Conservation (phyloP, 2,113 vertebrate genomes). For the Microtus pennsylvanicus region DNA sequence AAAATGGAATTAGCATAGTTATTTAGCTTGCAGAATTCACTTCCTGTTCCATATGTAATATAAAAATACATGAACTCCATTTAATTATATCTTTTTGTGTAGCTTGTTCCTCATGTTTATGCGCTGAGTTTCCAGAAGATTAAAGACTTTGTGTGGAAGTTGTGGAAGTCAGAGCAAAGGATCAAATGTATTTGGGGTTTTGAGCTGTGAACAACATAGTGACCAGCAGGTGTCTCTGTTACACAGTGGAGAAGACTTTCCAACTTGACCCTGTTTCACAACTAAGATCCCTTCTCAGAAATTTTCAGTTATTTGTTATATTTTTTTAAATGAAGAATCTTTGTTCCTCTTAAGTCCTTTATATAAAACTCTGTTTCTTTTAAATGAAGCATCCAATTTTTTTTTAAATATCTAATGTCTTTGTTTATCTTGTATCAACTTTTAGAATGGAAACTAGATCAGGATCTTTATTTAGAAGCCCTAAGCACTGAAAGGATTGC, state of each 20-base stretch:
- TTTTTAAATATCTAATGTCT: not conserved
- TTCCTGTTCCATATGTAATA: not conserved
- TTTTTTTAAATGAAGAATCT: not conserved
- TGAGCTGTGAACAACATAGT: not conserved
- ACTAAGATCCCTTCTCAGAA: constrained; percentile 20
- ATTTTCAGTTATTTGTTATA: constrained; percentile 9
- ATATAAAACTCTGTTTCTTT: not conserved
- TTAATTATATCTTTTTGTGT: constrained; percentile 30
- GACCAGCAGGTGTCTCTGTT: constrained; percentile 80
- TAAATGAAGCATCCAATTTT: not conserved
- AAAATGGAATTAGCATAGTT: not conserved
- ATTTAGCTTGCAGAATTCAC: not conserved
- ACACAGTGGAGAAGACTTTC: constrained; percentile 48
- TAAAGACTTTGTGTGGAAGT: not conserved
- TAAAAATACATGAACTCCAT: constrained; percentile 29
- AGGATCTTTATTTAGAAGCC: constrained; percentile 50
- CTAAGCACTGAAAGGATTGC: not conserved
- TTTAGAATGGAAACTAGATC: not conserved
- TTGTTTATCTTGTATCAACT: not conserved
- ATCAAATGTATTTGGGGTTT: not conserved
- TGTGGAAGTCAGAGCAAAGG: not conserved
- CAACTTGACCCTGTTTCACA: constrained; percentile 32
- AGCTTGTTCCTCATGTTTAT: not conserved
- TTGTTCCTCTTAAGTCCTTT: not conserved
- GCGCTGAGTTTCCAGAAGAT: constrained; percentile 55